Evolutionary conservation across 2,797 vertebrate genomes (phyloP), one percentile per base, ranked within the genome.

Genomic region (Cetoscarus ocellatus): DNA sequence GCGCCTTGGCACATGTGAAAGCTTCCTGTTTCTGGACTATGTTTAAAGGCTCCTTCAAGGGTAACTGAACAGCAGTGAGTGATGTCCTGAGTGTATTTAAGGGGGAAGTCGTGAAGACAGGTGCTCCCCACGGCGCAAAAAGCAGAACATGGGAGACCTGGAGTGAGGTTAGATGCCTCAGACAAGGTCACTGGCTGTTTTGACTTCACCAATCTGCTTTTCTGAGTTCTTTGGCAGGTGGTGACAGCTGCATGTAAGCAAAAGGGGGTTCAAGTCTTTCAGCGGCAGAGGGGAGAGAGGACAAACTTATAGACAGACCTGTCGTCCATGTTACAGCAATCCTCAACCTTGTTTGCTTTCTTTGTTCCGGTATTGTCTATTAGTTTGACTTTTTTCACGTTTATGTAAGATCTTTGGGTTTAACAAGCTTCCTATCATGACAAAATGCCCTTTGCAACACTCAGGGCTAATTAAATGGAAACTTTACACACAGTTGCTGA

Each of bases 121-220:
- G 90, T 94, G 91, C 90, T 86, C 90, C 89, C 90, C 80, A 80
- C 64, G 77, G 74, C 42, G 55, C 68, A 82, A 61, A 77, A 86
- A 10, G 50, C 78, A 73, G 74, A 70, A 53, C 83, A 70, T 74
- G 7, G 10, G 81, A 79, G 85, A 91, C 86, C 75, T 69, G 70
- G 13, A 44, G 76, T 19, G 78, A 61, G 88, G 89, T 86, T 86
- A 83, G 84, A 81, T 44, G 79, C 69, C 82, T 77, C 85, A 93
- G 88, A 89, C 87, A 58, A 90, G 91, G 83, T 88, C 92, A 88
- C 17, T 49, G 60, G 79, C 79, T 94, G 92, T 94, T 94, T 94
- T 93, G 92, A 92, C 90, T 93, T 86, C 80, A 50, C 68, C 70
- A 42, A 84, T 88, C 79, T 55, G 80, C 76, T 85, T 73, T 86